A percentile compares a stretch with the other conserved stretches of the same genome.
These are phyloP conservation scores for Idris sp. DNA, from an alignment of 1,140 invertebrate genomes.

Conservation along the genomic window DNA sequence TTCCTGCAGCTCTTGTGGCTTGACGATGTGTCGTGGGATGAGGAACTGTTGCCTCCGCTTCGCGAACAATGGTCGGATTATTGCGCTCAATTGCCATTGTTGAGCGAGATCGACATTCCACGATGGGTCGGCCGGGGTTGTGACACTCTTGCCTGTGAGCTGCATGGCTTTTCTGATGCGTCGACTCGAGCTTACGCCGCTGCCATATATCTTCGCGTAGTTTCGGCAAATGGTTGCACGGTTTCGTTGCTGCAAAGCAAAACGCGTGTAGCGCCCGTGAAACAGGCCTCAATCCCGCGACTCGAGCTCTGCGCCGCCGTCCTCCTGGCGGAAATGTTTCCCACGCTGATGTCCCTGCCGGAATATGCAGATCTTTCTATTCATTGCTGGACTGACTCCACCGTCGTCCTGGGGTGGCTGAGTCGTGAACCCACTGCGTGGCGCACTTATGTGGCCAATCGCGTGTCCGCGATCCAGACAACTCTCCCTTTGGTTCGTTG, in stretches of 20 bases:
- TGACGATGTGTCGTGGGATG: not conserved
- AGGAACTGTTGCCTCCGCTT: too few relatives aligned
- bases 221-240: not conserved
- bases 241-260: constrained; percentile 59
- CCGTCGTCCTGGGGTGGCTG: not conserved
- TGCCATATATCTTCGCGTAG: not conserved
- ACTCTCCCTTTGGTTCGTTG: not conserved
- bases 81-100: too few relatives aligned
- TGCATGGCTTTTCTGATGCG: constrained; percentile 29
- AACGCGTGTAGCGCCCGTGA: constrained; percentile 58
- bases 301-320: constrained; percentile 69
- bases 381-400: not conserved
- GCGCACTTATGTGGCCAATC: not conserved
- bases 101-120: too few relatives aligned
- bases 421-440: not conserved
- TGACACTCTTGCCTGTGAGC: constrained; percentile 11
- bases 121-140: constrained; percentile 1
- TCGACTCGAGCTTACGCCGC: constrained; percentile 7
- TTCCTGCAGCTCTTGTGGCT: not conserved
- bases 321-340: constrained; percentile 53
- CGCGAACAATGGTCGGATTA: too few relatives aligned
- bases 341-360: constrained; percentile 10
- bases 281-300: constrained; percentile 46
- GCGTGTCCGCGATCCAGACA: not conserved
- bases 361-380: not conserved